These are phyloP conservation scores for Aleadryas rufinucha DNA, from an alignment of 2,113 vertebrate species.

Conservation along the genomic window DNA sequence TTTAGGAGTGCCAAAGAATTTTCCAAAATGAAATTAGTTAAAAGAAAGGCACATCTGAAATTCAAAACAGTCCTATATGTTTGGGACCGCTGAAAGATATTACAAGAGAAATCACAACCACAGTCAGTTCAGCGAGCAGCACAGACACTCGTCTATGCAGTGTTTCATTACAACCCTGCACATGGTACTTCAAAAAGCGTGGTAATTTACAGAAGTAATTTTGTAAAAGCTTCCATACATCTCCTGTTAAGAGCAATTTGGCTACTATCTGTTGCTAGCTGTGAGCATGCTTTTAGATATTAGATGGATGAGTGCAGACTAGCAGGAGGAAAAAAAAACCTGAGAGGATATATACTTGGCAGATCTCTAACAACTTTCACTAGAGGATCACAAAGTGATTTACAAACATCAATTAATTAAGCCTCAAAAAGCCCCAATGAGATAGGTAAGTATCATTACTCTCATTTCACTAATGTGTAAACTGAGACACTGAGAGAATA, in stretches of 20 bases:
- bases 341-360: slow-evolving; percentile 44
- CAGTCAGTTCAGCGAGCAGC: background rate
- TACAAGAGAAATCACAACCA: background rate
- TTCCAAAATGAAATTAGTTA: slow-evolving; percentile 13
- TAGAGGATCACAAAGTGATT: slow-evolving; percentile 43
- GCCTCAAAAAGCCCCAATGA: slow-evolving; percentile 18
- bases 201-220: slow-evolving; percentile 17
- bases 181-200: slow-evolving; percentile 10
- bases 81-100: background rate
- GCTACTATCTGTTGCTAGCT: slow-evolving; percentile 23
- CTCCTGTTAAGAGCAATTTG: slow-evolving; percentile 51
- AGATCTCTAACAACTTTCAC: slow-evolving; percentile 44
- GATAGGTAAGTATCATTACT: slow-evolving; percentile 57
- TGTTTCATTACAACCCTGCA: background rate
- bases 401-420: slow-evolving; percentile 63
- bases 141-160: background rate
- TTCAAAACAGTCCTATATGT: background rate
- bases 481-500: slow-evolving; percentile 12
- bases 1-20: background rate
- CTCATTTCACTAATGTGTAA: slow-evolving; percentile 56
- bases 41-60: slow-evolving; percentile 8
- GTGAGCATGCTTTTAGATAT: slow-evolving; percentile 42
- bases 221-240: slow-evolving; percentile 36
- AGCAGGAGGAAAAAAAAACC: background rate
- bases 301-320: slow-evolving; percentile 44